Evolutionary conservation across 2,888 invertebrate genomes (phyloP), one percentile per base, ranked within the genome.

Genomic region (Matsumyia berberina): DNA sequence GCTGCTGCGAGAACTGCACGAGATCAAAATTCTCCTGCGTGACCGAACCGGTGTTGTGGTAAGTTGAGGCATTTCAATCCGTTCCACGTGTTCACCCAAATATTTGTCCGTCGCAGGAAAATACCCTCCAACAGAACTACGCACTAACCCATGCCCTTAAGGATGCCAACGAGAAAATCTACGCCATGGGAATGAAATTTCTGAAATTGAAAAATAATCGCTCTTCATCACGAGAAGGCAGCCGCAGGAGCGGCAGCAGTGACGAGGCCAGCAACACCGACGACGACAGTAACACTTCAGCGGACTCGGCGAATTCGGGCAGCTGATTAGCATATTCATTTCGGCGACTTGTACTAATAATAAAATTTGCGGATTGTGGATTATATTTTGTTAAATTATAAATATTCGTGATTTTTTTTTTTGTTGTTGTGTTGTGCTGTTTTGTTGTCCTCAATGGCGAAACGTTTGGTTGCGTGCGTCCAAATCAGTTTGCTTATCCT

Each of bases 1-100:
- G 0, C 81, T 91, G 58, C 86, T 91, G 3, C 87, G 85, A 11
- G 89, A 90, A 57, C 35, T 90, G 9, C 87, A 89, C 39, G 88
- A 88, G 24, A 72, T 88, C 2, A 89, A 89, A 42, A 60, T 53
- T 1, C 33, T 87, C 15, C 62, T 87, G 0, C 76, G 76, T 1
- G 81, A 87, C 35, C 87, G 87, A 2, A 73, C 87, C 1, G 86
- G 60, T 42, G 39, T 81, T 44, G 51, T 88, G 87, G 89, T 88
- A 87, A 15, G 72, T 17, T 9, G 12, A 5, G 7, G 5, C 4
- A 31, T 49, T 15, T 5, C 4, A 4, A 24, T 24, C 24, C 24
- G 8, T 6, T 29, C 3, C 1, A 19, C 9, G 11, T 11, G 3
- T 9, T 9, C 3, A 37, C n/a, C 37, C 3, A 70, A n/a, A 49